These are phyloP conservation scores for Gymnoscopelus microlampas DNA, from an alignment of 2,797 vertebrate genomes.

Conservation along the genomic window DNA sequence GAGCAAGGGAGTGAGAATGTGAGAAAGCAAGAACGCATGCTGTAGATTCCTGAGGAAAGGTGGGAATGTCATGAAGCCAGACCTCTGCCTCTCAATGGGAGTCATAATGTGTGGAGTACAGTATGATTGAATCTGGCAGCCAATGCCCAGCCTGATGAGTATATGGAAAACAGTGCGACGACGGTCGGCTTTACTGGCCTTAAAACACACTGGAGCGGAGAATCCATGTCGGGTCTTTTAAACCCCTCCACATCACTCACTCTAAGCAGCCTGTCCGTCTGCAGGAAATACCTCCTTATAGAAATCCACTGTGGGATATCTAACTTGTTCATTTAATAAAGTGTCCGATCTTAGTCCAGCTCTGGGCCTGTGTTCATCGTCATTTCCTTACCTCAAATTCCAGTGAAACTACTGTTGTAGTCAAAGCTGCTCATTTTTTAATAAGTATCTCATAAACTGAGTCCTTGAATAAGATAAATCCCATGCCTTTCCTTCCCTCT, in stretches of 20 bases:
- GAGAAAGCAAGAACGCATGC: slow-evolving; percentile 37
- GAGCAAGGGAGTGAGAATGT: slow-evolving; percentile 5
- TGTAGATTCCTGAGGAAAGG: slow-evolving; percentile 17
- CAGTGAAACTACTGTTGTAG: slow-evolving; percentile 28
- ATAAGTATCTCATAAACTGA: slow-evolving; percentile 45
- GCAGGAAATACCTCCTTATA: slow-evolving; percentile 74
- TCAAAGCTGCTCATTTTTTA: slow-evolving; percentile 35
- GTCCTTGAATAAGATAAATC: slow-evolving; percentile 49
- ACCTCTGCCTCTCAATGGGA: slow-evolving; percentile 41
- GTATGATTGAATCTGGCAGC: slow-evolving; percentile 57
- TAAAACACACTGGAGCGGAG: slow-evolving; percentile 45
- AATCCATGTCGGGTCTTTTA: slow-evolving; percentile 55
- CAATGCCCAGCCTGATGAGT: slow-evolving; percentile 43
- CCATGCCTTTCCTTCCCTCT: slow-evolving; percentile 23
- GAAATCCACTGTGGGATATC: slow-evolving; percentile 58
- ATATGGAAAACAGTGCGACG: slow-evolving; percentile 62
- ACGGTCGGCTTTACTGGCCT: slow-evolving; percentile 57
- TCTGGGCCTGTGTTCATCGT: slow-evolving; percentile 51
- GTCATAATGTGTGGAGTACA: slow-evolving; percentile 48
- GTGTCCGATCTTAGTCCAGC: slow-evolving; percentile 47
- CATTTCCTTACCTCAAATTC: slow-evolving; percentile 50
- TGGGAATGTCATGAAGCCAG: slow-evolving; percentile 51
- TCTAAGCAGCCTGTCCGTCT: slow-evolving; percentile 66
- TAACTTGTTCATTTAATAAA: slow-evolving; percentile 61
- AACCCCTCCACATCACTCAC: slow-evolving; percentile 71